Base-by-base conservation (phyloP, 1,140 invertebrate species). In the Drosophila sp. region DNA sequence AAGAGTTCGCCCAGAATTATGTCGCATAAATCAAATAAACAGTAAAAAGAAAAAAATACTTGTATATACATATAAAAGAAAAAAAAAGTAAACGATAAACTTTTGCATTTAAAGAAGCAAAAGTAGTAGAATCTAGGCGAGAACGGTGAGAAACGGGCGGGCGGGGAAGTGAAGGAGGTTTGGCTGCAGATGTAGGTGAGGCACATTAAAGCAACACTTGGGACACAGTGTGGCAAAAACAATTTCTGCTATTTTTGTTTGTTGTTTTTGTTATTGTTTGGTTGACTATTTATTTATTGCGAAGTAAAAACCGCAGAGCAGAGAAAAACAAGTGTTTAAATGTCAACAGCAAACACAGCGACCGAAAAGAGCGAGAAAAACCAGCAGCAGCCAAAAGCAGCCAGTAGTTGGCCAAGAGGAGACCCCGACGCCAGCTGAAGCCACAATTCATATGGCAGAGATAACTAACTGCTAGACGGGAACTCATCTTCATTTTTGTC, bases 1-100 rank as follows among this genome's bases (percentile, higher is more conserved):
- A 87, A 87, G 35, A 87, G 84, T 89, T 87, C 80, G 70, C 84
- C 44, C 73, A 78, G 84, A 87, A 87, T 87, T 89, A 87, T 87
- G 84, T 87, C 84, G 84, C 84, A 87, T 87, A 87, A 87, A 87
- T 87, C 84, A 87, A 87, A 87, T 89, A 89, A 87, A 89, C 80
- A 89, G 68, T 60, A 72, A 63, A 55, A 32, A 38, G 41, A 23
- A 74, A 44, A 68, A 63, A 76, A 66, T 62, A 32, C 38, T 17
- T 17, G 17, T 17, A 66, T 54, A 50, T 41, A 4, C 40, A 60
- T 33, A 66, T 63, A 79, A 76, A 79, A 76, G 72, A 68, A 54
- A 70, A 79, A 89, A 87, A 87, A 87, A 84, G 68, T 89, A 89
- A 89, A 84, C 84, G 84, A 89, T 77, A 84, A 87, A 87, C 84